A percentile compares a stretch with the other conserved stretches of the same genome.
phyloP scores from a whole-genome alignment of 2,888 invertebrate genomes.

The Andrena haemorrhoa region DNA sequence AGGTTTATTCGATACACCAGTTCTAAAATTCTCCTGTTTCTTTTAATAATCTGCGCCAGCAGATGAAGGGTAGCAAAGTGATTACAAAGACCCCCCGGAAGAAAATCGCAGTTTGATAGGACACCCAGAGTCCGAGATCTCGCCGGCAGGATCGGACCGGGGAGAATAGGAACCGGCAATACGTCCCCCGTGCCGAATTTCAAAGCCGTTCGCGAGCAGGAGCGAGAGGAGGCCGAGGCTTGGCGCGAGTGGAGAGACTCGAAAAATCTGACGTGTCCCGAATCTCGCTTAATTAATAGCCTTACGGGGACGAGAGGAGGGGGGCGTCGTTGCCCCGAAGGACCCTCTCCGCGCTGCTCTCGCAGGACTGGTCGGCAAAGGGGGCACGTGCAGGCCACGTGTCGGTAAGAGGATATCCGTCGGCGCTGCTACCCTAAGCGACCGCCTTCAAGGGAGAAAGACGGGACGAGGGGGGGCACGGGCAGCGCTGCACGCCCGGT shows the following conservation, averaged over 20 bases:
- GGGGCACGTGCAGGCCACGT: slow-evolving; percentile 84
- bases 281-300: slow-evolving; percentile 83
- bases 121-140: slow-evolving; percentile 2
- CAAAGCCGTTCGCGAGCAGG: slow-evolving; percentile 51
- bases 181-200: slow-evolving; percentile 61
- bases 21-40: too few relatives aligned
- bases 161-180: slow-evolving; percentile 24
- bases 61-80: too few relatives aligned
- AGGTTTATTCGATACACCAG: too few relatives aligned
- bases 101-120: neutral
- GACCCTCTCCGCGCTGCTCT: slow-evolving; percentile 66
- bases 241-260: slow-evolving; percentile 57
- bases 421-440: slow-evolving; percentile 70
- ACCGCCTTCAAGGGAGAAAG: slow-evolving; percentile 60
- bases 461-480: slow-evolving; percentile 45
- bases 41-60: too few relatives aligned
- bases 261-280: slow-evolving; percentile 81
- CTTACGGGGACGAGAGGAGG: slow-evolving; percentile 68
- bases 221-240: neutral
- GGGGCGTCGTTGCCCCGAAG: slow-evolving; percentile 47
- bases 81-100: too few relatives aligned
- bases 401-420: slow-evolving; percentile 85
- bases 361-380: slow-evolving; percentile 72
- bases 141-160: neutral
- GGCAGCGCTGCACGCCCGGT: slow-evolving; percentile 24